Base-by-base conservation (phyloP, 2,113 vertebrate genomes). In the Pitta sordida region DNA sequence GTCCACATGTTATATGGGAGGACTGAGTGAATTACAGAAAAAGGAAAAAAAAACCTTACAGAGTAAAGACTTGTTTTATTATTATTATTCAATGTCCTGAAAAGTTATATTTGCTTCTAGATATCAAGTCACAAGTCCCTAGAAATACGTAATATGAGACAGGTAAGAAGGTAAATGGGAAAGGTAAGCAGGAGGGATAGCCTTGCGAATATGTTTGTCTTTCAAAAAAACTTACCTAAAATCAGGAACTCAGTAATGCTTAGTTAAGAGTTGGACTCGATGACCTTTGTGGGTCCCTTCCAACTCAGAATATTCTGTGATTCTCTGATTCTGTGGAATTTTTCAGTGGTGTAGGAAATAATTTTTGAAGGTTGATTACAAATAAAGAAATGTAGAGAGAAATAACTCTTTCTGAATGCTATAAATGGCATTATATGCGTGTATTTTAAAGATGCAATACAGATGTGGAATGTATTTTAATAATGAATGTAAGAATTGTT, bases 211-310 rank as follows among this genome's bases (percentile, higher is more conserved):
- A 46, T 26, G 15, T 30, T 53, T 71, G 22, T 46, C 12, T 43
- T 81, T 52, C 3, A 5, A 36, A 55, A 81, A 74, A 78, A 59
- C 6, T n/a, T n/a, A 53, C 29, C 24, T 34, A 46, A 82, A 89
- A 55, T 71, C n/a, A 67, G 2, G 4, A 19, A 29, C 34, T 59
- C 5, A 12, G 0, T 30, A 29, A 23, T 6, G 5, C n/a, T n/a
- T n/a, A n/a, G n/a, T n/a, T n/a, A n/a, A n/a, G n/a, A n/a, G n/a
- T n/a, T n/a, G n/a, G n/a, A n/a, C n/a, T n/a, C n/a, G n/a, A n/a
- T n/a, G n/a, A n/a, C n/a, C n/a, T n/a, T n/a, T n/a, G n/a, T n/a
- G n/a, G n/a, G n/a, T n/a, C n/a, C n/a, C n/a, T n/a, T n/a, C n/a
- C n/a, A n/a, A n/a, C n/a, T n/a, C n/a, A n/a, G n/a, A n/a, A n/a